These are phyloP conservation scores for Alces alces DNA, from an alignment of 2,113 vertebrate genomes.

Conservation along the genomic window DNA sequence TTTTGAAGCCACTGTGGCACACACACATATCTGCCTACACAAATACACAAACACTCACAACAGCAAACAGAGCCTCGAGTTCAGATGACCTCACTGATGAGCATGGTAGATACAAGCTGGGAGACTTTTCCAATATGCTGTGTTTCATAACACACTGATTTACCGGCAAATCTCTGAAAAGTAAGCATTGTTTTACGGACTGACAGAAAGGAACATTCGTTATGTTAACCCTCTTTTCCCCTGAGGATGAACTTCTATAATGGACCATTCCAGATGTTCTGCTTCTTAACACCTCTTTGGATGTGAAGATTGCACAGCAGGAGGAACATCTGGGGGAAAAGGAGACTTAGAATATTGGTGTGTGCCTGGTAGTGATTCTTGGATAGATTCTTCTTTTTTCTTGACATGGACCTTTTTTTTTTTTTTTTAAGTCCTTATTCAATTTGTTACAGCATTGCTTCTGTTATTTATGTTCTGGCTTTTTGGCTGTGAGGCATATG, in stretches of 20 bases:
- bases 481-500: not conserved
- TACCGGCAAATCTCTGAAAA: constrained; percentile 23
- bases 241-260: constrained; percentile 20
- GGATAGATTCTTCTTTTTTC: not conserved
- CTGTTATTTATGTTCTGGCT: not conserved
- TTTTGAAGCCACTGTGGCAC: not conserved
- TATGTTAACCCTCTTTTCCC: constrained; percentile 44
- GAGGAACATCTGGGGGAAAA: constrained; percentile 61
- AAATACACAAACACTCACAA: not conserved
- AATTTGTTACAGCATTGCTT: not conserved
- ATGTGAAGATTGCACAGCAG: constrained; percentile 60
- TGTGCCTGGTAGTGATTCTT: not conserved
- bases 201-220: constrained; percentile 38
- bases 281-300: constrained; percentile 55
- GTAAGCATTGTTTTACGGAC: constrained; percentile 29
- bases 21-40: not conserved
- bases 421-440: not conserved
- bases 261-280: constrained; percentile 57
- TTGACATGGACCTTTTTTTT: not conserved
- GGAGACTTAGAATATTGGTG: not conserved
- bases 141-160: not conserved
- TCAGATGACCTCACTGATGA: not conserved
- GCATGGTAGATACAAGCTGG: not conserved
- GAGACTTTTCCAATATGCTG: not conserved
- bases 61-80: not conserved